These are phyloP conservation scores for Bufo bufo DNA, from an alignment of 2,113 vertebrate species.

Conservation along the genomic window DNA sequence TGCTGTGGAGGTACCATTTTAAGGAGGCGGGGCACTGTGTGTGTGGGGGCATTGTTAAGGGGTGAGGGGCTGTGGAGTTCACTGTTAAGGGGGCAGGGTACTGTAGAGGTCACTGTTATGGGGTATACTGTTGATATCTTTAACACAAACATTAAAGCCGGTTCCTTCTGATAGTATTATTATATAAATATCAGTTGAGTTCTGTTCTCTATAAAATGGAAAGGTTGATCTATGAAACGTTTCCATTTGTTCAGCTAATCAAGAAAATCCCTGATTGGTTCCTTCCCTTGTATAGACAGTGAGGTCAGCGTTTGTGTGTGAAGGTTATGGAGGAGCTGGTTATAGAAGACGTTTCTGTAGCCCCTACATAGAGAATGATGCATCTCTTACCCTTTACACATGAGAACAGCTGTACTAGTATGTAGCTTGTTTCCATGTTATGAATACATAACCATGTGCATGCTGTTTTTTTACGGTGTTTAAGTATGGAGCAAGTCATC, in stretches of 20 bases:
- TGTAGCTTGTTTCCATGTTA: constrained; percentile 71
- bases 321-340: constrained; percentile 75
- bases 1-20: too few relatives aligned
- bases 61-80: too few relatives aligned
- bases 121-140: too few relatives aligned
- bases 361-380: constrained; percentile 82
- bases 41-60: too few relatives aligned
- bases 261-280: neutral
- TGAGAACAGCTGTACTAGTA: constrained; percentile 80
- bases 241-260: neutral
- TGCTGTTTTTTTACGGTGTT: constrained; percentile 74
- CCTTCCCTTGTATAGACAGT: neutral
- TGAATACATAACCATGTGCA: constrained; percentile 78
- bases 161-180: too few relatives aligned
- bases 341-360: constrained; percentile 80
- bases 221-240: neutral
- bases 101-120: too few relatives aligned
- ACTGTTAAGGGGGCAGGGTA: too few relatives aligned
- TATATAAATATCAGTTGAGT: too few relatives aligned
- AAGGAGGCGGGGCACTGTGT: too few relatives aligned
- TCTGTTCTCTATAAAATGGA: neutral
- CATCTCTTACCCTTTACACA: constrained; percentile 81
- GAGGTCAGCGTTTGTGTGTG: constrained; percentile 7
- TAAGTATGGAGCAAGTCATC: constrained; percentile 82
- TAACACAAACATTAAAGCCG: too few relatives aligned